A percentile compares a stretch with the other conserved stretches of the same genome.
Conservation (phyloP, 2,797 vertebrate species). For the Clarias fuscus region DNA sequence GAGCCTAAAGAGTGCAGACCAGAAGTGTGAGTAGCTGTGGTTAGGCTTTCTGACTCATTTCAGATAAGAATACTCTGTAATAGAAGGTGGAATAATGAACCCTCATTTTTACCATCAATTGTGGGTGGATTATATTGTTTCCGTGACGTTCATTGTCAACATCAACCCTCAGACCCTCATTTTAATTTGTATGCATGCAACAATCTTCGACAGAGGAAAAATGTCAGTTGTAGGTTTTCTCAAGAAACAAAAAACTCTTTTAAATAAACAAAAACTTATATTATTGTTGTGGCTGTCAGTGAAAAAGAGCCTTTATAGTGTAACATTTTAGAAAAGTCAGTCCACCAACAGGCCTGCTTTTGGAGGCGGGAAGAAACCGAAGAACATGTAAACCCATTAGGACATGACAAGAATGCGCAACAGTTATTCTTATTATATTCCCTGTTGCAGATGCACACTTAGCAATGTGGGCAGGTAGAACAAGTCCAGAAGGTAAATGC, state of each 20-base stretch:
- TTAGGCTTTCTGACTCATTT: background rate
- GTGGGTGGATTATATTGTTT: slow-evolving; percentile 7
- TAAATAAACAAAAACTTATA: background rate
- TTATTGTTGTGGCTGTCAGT: background rate
- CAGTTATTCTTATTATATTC: background rate
- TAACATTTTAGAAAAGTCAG: background rate
- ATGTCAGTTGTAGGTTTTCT: background rate
- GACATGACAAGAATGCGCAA: background rate
- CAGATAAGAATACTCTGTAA: background rate
- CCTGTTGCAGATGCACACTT: background rate
- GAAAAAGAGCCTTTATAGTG: background rate
- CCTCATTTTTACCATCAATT: background rate
- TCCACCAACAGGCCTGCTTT: background rate
- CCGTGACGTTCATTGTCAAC: background rate
- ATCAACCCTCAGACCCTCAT: slow-evolving; percentile 3
- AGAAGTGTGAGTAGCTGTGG: slow-evolving; percentile 68
- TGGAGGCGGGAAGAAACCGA: background rate
- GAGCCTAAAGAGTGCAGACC: slow-evolving; percentile 70
- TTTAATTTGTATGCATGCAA: background rate
- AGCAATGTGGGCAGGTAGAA: background rate
- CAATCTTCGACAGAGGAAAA: background rate
- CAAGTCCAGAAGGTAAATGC: background rate
- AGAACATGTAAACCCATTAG: background rate
- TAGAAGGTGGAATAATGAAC: background rate
- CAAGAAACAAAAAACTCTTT: background rate